phyloP scores from a whole-genome alignment of 2,113 vertebrate species.

The Picathartes gymnocephalus region DNA sequence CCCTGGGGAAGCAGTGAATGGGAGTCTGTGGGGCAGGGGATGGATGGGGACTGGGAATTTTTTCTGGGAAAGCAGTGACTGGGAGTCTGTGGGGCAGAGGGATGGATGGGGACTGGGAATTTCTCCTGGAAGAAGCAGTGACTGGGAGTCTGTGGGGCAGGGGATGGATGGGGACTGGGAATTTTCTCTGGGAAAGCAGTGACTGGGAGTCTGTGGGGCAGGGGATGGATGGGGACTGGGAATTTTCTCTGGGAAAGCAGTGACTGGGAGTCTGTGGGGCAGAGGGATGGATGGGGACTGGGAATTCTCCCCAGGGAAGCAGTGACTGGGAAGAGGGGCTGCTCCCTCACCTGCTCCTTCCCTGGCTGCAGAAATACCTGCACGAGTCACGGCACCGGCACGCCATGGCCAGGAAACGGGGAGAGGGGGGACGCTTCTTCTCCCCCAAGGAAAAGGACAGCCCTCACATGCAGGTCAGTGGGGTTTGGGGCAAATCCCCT shows the following conservation, averaged over 20 bases:
- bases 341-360: neutral
- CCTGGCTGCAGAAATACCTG: slow-evolving; percentile 87
- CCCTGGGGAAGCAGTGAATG: rapidly evolving
- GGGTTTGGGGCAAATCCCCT: neutral
- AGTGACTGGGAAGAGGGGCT: neutral
- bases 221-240: neutral
- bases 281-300: neutral
- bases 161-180: neutral
- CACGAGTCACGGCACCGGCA: slow-evolving; percentile 96
- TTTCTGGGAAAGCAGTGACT: rapidly evolving
- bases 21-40: neutral
- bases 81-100: neutral
- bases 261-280: neutral
- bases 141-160: neutral
- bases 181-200: rapidly evolving
- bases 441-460: slow-evolving; percentile 96
- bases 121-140: no score
- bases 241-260: rapidly evolving
- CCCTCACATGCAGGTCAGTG: slow-evolving; percentile 82
- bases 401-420: slow-evolving; percentile 94
- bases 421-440: slow-evolving; percentile 95
- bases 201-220: no score
- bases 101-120: neutral
- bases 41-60: neutral
- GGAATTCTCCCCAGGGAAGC: neutral